These are phyloP conservation scores for Noturus placidus DNA, from an alignment of 2,113 vertebrate genomes.

Conservation along the genomic window DNA sequence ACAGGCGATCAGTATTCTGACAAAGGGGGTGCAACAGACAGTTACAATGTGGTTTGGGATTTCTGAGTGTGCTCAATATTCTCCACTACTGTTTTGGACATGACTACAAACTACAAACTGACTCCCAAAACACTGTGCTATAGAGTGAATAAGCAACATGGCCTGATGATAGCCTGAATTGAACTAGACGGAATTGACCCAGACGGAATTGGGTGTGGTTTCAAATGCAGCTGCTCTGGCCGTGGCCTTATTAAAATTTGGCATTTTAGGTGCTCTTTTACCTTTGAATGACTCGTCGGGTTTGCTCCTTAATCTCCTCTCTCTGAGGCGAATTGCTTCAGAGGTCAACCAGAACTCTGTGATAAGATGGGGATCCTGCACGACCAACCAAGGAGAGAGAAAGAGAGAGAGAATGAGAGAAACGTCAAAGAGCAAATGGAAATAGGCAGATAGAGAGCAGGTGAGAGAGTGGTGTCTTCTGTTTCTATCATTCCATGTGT, in stretches of 20 bases:
- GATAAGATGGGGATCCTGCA: constrained; percentile 21
- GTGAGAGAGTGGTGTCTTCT: constrained; percentile 11
- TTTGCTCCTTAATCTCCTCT: constrained; percentile 18
- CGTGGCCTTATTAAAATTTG: constrained; percentile 8
- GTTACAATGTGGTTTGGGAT: background rate
- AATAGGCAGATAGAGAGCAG: constrained; percentile 4
- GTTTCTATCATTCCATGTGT: constrained; percentile 32
- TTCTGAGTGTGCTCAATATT: background rate
- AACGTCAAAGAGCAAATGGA: constrained; percentile 8
- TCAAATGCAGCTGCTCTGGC: background rate
- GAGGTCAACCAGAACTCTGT: constrained; percentile 20
- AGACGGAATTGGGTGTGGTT: background rate
- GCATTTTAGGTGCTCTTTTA: constrained; percentile 16
- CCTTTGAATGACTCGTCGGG: constrained; percentile 8
- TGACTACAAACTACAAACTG: background rate
- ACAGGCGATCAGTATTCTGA: constrained; percentile 8
- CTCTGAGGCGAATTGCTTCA: background rate
- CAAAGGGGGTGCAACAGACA: background rate
- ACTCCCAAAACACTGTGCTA: background rate
- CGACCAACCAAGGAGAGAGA: background rate
- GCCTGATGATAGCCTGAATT: background rate
- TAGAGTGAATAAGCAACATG: background rate
- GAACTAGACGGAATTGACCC: background rate
- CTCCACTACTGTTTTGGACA: background rate
- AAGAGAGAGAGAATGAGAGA: constrained; percentile 7